Evolutionary conservation across 2,113 vertebrate species (phyloP).

Genomic region (Notothenia rossii): DNA sequence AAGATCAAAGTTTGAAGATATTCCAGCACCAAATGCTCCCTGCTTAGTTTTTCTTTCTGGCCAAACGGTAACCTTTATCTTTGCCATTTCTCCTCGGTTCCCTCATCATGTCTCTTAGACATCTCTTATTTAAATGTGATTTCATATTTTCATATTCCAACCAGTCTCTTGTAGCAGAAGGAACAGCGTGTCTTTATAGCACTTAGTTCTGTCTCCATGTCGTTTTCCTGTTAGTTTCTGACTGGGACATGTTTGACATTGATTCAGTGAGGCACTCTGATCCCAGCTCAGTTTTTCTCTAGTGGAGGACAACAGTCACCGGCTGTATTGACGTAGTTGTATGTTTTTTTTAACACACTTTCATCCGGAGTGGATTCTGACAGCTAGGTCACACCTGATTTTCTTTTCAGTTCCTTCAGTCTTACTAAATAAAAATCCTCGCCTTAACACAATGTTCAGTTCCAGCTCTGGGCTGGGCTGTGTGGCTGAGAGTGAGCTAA

Average conservation of each 20-base stretch:
- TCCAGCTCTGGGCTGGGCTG: constrained; percentile 54
- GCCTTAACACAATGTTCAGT: constrained; percentile 48
- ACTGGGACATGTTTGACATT: constrained; percentile 43
- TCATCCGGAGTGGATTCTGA: constrained; percentile 62
- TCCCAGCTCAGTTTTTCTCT: constrained; percentile 36
- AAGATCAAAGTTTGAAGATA: not conserved
- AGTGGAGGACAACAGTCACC: constrained; percentile 48
- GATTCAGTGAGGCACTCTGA: constrained; percentile 41
- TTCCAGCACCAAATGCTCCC: constrained; percentile 12
- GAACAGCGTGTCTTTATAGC: not conserved
- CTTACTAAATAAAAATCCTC: constrained; percentile 65
- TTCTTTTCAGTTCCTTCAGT: constrained; percentile 54
- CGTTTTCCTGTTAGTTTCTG: constrained; percentile 22
- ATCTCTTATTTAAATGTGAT: constrained; percentile 5
- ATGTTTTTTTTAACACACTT: constrained; percentile 40
- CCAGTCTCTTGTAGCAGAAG: constrained; percentile 7
- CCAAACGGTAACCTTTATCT: not conserved
- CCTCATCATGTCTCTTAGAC: not conserved
- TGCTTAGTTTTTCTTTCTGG: constrained; percentile 16
- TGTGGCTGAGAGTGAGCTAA: constrained; percentile 66
- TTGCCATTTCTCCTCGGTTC: not conserved
- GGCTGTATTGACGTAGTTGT: constrained; percentile 45
- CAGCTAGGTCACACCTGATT: constrained; percentile 61
- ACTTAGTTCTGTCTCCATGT: constrained; percentile 24
- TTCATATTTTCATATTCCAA: constrained; percentile 26